phyloP scores from a whole-genome alignment of 2,113 vertebrate species.

The Cygnus buccinator region DNA sequence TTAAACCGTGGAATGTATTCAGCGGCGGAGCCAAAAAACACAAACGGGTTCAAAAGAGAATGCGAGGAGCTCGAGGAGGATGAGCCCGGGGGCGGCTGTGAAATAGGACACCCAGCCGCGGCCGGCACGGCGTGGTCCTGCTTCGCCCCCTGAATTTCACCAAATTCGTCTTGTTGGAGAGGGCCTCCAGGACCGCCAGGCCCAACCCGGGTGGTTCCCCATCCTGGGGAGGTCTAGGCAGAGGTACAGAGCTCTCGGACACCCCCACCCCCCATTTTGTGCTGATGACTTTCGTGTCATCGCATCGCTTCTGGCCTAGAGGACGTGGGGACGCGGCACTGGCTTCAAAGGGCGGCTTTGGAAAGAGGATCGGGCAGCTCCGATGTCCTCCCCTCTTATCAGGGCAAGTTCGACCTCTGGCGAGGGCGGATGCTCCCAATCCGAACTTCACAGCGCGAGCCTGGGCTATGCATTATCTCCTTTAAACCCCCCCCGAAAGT shows the following conservation, averaged over 20 bases:
- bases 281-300: background rate
- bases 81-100: background rate
- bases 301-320: background rate
- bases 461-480: background rate
- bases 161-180: background rate
- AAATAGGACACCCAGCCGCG: background rate
- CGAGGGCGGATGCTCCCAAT: rapidly evolving
- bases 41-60: conserved; percentile 1
- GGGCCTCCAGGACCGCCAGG: no score
- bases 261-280: background rate
- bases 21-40: background rate
- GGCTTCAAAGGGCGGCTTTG: background rate
- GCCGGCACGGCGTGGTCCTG: background rate
- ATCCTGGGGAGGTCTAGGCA: rapidly evolving
- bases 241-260: rapidly evolving
- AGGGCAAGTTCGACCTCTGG: rapidly evolving
- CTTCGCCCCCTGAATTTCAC: background rate
- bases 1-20: background rate
- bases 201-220: background rate
- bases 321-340: background rate
- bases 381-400: background rate
- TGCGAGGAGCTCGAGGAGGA: background rate
- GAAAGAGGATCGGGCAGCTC: background rate
- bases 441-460: background rate
- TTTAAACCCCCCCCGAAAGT: background rate